A percentile compares a stretch with the other conserved stretches of the same genome.
These are phyloP conservation scores for Coecobrya sp. DNA, from an alignment of 2,888 invertebrate species.

Conservation along the genomic window DNA sequence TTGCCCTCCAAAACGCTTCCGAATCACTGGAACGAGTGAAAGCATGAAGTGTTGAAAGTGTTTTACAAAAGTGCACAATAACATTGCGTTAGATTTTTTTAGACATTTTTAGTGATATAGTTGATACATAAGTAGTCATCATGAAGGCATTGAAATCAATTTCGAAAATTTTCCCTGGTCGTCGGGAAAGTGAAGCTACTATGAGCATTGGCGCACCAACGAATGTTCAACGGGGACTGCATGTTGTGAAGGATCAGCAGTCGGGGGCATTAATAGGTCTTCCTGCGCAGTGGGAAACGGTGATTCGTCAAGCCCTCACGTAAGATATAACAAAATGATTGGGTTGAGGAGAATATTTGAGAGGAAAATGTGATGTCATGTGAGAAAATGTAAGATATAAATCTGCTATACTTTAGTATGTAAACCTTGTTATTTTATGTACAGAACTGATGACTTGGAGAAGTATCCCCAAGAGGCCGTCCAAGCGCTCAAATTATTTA, in stretches of 20 bases:
- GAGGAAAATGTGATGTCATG: neutral
- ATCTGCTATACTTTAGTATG: neutral
- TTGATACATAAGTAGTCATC: too few species aligned
- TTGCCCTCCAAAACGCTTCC: neutral
- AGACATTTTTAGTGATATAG: too few species aligned
- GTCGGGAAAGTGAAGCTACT: constrained; percentile 28
- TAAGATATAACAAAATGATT: constrained; percentile 86
- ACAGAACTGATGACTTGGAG: constrained; percentile 93
- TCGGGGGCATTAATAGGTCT: constrained; percentile 95
- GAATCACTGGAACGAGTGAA: neutral
- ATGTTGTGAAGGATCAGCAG: constrained; percentile 93
- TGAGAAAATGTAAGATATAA: neutral
- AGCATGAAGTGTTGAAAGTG: neutral
- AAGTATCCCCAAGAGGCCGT: constrained; percentile 96
- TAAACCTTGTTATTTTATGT: neutral
- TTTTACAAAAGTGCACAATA: too few species aligned
- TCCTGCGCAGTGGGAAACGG: constrained; percentile 93
- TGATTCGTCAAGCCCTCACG: constrained; percentile 95
- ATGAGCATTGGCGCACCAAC: constrained; percentile 93
- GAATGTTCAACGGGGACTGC: constrained; percentile 94
- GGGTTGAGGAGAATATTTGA: neutral
- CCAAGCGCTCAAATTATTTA: constrained; percentile 96
- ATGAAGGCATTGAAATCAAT: constrained; percentile 56
- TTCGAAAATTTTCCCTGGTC: constrained; percentile 70
- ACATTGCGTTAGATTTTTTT: too few species aligned